Percentiles rank a stretch among this genome's conserved stretches.
phyloP scores from a whole-genome alignment of 2,888 invertebrate species.

The Bugula neritina region DNA sequence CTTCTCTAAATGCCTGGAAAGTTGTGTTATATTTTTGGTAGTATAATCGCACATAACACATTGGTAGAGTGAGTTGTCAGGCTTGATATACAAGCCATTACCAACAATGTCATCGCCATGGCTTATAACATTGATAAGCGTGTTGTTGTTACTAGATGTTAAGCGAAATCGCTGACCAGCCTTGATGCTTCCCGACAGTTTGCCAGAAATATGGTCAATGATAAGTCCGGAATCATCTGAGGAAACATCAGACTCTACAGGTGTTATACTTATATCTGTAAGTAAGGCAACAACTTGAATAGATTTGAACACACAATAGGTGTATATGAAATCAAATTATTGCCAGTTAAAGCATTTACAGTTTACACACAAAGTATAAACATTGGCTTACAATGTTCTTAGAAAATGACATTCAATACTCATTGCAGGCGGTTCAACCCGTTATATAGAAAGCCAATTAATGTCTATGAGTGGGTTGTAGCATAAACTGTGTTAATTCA shows the following conservation, averaged over 20 bases:
- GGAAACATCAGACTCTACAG: constrained; percentile 9
- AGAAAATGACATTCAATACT: not conserved
- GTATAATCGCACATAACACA: constrained; percentile 21
- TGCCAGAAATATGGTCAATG: not conserved
- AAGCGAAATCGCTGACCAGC: not conserved
- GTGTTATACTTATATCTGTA: constrained; percentile 9
- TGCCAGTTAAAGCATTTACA: not conserved
- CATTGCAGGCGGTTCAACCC: too few relatives aligned
- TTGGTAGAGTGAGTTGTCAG: constrained; percentile 20
- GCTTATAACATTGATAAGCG: constrained; percentile 16
- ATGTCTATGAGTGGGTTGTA: too few relatives aligned
- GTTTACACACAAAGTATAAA: not conserved
- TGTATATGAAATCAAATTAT: not conserved
- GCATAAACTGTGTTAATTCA: too few relatives aligned
- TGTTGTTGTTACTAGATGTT: not conserved
- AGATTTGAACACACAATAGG: too few relatives aligned
- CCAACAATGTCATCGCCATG: not conserved
- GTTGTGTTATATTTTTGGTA: constrained; percentile 10
- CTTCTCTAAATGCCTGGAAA: not conserved
- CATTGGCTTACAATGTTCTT: not conserved
- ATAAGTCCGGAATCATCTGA: constrained; percentile 20
- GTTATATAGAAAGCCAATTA: too few relatives aligned
- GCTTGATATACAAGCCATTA: constrained; percentile 12
- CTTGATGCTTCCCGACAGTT: not conserved
- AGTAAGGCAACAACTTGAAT: too few relatives aligned